A percentile compares a stretch with the other conserved stretches of the same genome.
Evolutionary conservation across 2,113 vertebrate species (phyloP).

Genomic region (Blennius ocellaris): DNA sequence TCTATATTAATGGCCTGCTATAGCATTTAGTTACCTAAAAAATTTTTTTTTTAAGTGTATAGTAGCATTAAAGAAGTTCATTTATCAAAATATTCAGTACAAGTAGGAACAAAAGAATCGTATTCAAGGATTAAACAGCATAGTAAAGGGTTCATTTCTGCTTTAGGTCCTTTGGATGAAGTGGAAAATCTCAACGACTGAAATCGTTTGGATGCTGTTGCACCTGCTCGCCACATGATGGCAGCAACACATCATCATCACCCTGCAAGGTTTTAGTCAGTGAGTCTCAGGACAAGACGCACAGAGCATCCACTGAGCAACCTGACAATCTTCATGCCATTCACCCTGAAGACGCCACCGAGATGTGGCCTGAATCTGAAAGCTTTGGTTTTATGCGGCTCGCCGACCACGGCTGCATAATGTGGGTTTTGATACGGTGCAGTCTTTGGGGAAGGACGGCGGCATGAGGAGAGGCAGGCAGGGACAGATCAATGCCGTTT

Average conservation of each 20-base stretch:
- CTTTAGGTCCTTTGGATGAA: too few species aligned
- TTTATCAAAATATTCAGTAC: too few species aligned
- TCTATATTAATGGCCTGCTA: too few species aligned
- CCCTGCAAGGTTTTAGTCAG: background rate
- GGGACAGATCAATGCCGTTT: conserved; percentile 39
- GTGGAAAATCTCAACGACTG: too few species aligned
- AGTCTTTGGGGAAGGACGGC: conserved; percentile 7
- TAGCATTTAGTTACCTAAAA: too few species aligned
- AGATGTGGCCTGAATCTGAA: too few species aligned
- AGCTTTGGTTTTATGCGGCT: background rate
- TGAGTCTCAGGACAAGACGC: background rate
- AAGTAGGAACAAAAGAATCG: too few species aligned
- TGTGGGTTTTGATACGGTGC: background rate
- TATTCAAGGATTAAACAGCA: too few species aligned
- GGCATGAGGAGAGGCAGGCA: background rate
- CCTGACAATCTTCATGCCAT: conserved; percentile 33
- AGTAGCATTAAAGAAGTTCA: too few species aligned
- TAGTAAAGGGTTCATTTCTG: too few species aligned
- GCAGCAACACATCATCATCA: conserved; percentile 46
- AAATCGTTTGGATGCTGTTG: conserved; percentile 8
- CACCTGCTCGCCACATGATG: conserved; percentile 55
- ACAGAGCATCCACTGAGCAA: conserved; percentile 12
- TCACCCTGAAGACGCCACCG: background rate
- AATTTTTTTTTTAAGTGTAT: too few species aligned
- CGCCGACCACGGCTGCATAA: background rate